Percentiles rank a stretch among this genome's conserved stretches.
Evolutionary conservation across 1,140 invertebrate genomes (phyloP).

Genomic region (Bombyx mori): ASM3026992v2 NC_085121.1:15162001-15162500

Average conservation of each 20-base stretch:
- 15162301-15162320: conserved; percentile 52
- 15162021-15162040: conserved; percentile 69
- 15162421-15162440: conserved; percentile 62
- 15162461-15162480: conserved; percentile 56
- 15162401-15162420: conserved; percentile 64
- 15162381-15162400: conserved; percentile 56
- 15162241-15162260: conserved; percentile 64
- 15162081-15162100: conserved; percentile 51
- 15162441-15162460: conserved; percentile 67
- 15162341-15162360: conserved; percentile 63
- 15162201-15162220: conserved; percentile 35
- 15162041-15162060: conserved; percentile 68
- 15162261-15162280: conserved; percentile 65
- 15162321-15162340: conserved; percentile 59
- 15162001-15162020: conserved; percentile 75
- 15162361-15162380: conserved; percentile 55
- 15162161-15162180: conserved; percentile 49
- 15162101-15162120: conserved; percentile 62
- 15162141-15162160: conserved; percentile 34
- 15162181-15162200: conserved; percentile 41
- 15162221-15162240: conserved; percentile 59
- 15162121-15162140: conserved; percentile 58
- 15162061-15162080: conserved; percentile 54
- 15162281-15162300: conserved; percentile 67
- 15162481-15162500: conserved; percentile 25